Evolutionary conservation across 2,113 vertebrate genomes (phyloP).

Genomic region (Ctenomys sociabilis): DNA sequence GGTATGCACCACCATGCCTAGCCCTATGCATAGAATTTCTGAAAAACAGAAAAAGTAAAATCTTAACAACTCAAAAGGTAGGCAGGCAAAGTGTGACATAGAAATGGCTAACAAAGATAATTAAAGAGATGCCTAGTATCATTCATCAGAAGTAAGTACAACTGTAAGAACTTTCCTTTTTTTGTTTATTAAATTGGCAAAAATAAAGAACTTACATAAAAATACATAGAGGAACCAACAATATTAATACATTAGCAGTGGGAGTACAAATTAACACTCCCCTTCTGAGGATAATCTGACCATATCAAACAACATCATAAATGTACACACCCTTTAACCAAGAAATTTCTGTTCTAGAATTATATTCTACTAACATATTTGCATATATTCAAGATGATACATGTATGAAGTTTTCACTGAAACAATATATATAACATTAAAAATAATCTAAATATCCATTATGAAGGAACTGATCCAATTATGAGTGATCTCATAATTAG

Average conservation of each 20-base stretch:
- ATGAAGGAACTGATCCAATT: not conserved
- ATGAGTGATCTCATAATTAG: not conserved
- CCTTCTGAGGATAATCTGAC: not conserved
- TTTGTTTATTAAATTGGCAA: not conserved
- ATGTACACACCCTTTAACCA: not conserved
- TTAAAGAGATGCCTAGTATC: not conserved
- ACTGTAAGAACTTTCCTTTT: not conserved
- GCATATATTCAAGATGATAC: not conserved
- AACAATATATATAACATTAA: not conserved
- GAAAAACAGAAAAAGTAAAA: not conserved
- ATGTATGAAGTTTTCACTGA: not conserved
- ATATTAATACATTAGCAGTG: not conserved
- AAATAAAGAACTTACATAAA: not conserved
- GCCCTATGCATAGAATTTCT: not conserved
- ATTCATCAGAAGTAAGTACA: not conserved
- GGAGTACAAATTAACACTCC: not conserved
- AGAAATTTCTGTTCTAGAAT: conserved; percentile 17
- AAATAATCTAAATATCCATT: not conserved
- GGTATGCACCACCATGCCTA: not conserved
- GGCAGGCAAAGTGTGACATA: not conserved
- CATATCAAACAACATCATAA: not conserved
- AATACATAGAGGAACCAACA: not conserved
- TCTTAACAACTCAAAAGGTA: not conserved
- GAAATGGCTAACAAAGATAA: not conserved
- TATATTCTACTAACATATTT: not conserved